These are phyloP conservation scores for Forbesichthys papilliferus DNA, from an alignment of 2,113 vertebrate genomes.

Conservation along the genomic window DNA sequence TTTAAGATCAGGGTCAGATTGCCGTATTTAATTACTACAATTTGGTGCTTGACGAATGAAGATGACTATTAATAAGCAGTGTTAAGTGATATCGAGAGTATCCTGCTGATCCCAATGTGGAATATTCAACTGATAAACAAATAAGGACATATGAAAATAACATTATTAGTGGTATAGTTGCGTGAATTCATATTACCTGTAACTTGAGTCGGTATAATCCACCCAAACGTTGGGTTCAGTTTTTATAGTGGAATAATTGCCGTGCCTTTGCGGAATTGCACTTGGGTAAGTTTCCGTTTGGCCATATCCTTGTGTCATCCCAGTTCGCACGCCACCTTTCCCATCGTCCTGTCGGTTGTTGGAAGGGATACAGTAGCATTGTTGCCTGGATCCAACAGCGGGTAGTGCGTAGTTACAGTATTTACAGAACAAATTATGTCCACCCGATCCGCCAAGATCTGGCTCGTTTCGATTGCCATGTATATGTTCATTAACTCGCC, in stretches of 20 bases:
- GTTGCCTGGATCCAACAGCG: slow-evolving; percentile 26
- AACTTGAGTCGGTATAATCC: slow-evolving; percentile 50
- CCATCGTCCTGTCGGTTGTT: slow-evolving; percentile 24
- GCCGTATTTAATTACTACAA: neutral
- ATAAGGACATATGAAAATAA: neutral
- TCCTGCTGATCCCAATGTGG: no score
- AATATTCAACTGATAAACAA: neutral
- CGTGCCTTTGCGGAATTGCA: slow-evolving; percentile 38
- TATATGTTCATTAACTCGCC: slow-evolving; percentile 44
- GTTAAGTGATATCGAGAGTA: neutral
- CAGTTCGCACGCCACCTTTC: slow-evolving; percentile 23
- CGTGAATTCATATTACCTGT: slow-evolving; percentile 50
- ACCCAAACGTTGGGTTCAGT: slow-evolving; percentile 56
- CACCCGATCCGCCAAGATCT: slow-evolving; percentile 9
- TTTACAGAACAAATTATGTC: slow-evolving; percentile 46
- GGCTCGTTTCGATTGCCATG: slow-evolving; percentile 35
- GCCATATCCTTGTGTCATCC: slow-evolving; percentile 44
- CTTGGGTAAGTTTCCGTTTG: slow-evolving; percentile 67
- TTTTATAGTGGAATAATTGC: slow-evolving; percentile 52
- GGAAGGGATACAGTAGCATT: slow-evolving; percentile 56
- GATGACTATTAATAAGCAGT: neutral
- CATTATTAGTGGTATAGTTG: neutral
- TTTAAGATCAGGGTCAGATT: neutral
- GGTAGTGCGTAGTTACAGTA: slow-evolving; percentile 51
- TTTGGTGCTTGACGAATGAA: neutral